phyloP scores from a whole-genome alignment of 2,113 vertebrate species.

The Camarhynchus parvulus region DNA sequence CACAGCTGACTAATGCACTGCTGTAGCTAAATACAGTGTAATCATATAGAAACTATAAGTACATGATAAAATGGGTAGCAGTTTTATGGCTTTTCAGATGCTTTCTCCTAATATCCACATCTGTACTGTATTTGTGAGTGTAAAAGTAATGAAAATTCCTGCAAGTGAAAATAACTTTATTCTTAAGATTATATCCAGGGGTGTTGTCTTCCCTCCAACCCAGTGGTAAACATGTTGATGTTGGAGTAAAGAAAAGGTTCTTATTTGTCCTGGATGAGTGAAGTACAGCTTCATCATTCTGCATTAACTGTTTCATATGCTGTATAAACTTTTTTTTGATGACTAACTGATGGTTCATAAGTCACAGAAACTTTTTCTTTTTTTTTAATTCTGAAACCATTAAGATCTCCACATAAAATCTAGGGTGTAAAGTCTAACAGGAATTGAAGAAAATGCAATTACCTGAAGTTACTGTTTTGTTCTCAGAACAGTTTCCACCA shows the following conservation, averaged over 20 bases:
- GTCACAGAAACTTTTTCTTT: background rate
- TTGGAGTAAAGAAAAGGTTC: constrained; percentile 36
- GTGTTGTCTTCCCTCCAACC: constrained; percentile 55
- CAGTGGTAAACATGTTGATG: constrained; percentile 62
- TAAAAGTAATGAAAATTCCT: constrained; percentile 44
- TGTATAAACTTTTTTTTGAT: background rate
- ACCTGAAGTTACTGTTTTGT: background rate
- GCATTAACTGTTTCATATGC: constrained; percentile 28
- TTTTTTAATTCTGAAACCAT: background rate
- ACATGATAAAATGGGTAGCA: constrained; percentile 46
- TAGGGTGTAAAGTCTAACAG: background rate
- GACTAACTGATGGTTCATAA: background rate
- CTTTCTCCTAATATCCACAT: constrained; percentile 29
- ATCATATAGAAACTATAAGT: background rate
- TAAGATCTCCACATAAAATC: background rate
- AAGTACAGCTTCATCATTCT: constrained; percentile 13
- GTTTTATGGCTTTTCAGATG: constrained; percentile 17
- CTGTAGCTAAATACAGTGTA: background rate
- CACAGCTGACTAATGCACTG: background rate
- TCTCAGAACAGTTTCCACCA: background rate
- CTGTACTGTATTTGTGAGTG: constrained; percentile 26
- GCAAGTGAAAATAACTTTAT: constrained; percentile 58
- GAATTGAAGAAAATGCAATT: background rate
- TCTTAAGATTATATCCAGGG: constrained; percentile 56
- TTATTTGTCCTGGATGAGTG: constrained; percentile 26